Evolutionary conservation across 2,113 vertebrate species (phyloP).

Genomic region (Urocynchramus pylzowi): DNA sequence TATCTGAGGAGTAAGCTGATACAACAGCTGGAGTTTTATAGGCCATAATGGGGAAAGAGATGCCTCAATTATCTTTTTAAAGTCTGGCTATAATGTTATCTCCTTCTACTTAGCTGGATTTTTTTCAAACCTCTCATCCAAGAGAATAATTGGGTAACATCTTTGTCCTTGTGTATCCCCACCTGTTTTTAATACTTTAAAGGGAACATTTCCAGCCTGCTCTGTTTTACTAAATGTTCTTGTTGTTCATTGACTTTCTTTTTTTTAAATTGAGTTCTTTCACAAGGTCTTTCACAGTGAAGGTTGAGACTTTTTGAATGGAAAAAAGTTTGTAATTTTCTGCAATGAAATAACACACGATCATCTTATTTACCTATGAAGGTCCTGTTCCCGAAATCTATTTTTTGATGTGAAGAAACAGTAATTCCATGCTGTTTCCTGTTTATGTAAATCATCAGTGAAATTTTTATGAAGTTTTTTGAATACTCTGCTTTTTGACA

Average conservation of each 20-base stretch:
- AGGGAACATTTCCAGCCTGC: neutral
- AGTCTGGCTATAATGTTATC: neutral
- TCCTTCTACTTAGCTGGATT: neutral
- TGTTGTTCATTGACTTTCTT: neutral
- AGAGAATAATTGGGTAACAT: neutral
- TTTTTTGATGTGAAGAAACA: neutral
- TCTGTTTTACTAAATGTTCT: neutral
- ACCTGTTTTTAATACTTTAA: neutral
- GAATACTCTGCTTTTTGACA: neutral
- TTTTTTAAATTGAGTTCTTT: neutral
- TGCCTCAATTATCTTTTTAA: neutral
- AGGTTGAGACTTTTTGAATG: neutral
- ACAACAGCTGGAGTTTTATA: conserved; percentile 22
- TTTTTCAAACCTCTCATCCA: neutral
- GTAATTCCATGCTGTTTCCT: neutral
- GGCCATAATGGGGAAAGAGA: neutral
- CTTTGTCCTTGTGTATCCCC: neutral
- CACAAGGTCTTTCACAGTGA: neutral
- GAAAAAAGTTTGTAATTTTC: neutral
- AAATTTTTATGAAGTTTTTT: neutral
- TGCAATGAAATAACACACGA: neutral
- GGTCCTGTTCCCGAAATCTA: neutral
- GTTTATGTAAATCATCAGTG: accelerated
- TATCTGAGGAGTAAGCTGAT: neutral
- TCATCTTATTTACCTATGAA: neutral